Conservation (phyloP, 2,113 vertebrate species). For the Baryphthengus martii region DNA sequence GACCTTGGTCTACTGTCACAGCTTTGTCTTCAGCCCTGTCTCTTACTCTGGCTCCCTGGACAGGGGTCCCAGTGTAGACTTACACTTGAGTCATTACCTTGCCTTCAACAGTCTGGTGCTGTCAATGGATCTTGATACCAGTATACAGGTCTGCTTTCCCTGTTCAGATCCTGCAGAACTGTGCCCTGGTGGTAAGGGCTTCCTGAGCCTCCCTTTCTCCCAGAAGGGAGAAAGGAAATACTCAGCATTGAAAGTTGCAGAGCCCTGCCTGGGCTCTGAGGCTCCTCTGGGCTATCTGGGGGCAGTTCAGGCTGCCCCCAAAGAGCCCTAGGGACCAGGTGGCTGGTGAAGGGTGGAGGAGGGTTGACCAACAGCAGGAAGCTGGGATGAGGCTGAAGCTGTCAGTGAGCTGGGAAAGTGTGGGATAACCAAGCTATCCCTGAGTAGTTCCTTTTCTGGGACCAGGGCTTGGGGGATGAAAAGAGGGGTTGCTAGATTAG, state of each 20-base stretch:
- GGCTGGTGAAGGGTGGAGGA: background rate
- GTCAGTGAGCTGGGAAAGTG: background rate
- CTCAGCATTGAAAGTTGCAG: too few species aligned
- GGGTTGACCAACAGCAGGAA: background rate
- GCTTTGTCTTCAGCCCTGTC: background rate
- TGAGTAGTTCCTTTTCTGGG: background rate
- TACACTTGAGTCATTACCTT: background rate
- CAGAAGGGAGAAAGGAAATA: too few species aligned
- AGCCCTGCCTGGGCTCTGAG: background rate
- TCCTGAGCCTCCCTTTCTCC: too few species aligned
- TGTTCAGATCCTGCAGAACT: background rate
- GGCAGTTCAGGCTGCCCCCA: background rate
- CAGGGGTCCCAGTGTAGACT: background rate
- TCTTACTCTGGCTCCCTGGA: background rate
- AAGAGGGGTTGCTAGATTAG: background rate
- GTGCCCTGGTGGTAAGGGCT: background rate
- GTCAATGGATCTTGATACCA: rapidly evolving
- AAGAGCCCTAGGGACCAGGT: background rate
- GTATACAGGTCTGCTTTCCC: background rate
- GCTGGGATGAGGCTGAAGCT: background rate
- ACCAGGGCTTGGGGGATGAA: background rate
- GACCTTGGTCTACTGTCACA: background rate
- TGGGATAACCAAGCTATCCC: background rate
- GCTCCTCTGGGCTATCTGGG: background rate
- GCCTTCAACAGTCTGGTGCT: background rate